A percentile compares a stretch with the other conserved stretches of the same genome.
Evolutionary conservation across 2,113 vertebrate species (phyloP).

Genomic region (Circaetus cinerascens): DNA sequence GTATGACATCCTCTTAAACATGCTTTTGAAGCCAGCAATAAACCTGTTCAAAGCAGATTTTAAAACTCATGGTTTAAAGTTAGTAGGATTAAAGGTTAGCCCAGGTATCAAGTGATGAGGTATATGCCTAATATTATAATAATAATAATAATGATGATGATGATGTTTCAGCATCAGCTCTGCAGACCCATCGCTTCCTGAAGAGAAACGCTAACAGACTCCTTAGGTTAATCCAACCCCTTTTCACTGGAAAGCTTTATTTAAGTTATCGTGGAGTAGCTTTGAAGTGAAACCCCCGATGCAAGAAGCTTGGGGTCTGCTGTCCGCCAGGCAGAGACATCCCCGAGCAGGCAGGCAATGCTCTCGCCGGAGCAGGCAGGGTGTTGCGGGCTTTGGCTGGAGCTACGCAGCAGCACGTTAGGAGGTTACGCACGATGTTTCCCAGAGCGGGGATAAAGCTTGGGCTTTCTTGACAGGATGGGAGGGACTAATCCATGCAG

Average conservation of each 20-base stretch:
- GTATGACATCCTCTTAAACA: background rate
- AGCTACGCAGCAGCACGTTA: fast-evolving
- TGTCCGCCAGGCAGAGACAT: background rate
- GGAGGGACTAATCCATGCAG: background rate
- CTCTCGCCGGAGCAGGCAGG: background rate
- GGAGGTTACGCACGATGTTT: background rate
- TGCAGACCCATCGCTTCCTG: background rate
- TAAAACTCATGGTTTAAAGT: background rate
- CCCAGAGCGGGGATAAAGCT: background rate
- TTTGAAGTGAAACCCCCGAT: background rate
- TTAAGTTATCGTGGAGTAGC: background rate
- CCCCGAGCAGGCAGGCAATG: fast-evolving
- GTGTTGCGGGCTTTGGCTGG: background rate
- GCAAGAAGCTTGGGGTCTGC: background rate
- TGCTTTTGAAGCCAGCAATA: background rate
- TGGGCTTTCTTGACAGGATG: background rate
- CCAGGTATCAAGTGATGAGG: background rate
- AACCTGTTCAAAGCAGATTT: background rate
- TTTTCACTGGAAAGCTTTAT: background rate
- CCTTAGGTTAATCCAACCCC: background rate
- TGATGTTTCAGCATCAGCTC: background rate
- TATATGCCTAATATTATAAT: background rate
- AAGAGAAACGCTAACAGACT: background rate
- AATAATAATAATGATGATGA: background rate
- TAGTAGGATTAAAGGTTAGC: slow-evolving; percentile 8